A percentile compares a stretch with the other conserved stretches of the same genome.
Evolutionary conservation across 2,797 vertebrate genomes (phyloP).

Genomic region (Esox masquinongy): DNA sequence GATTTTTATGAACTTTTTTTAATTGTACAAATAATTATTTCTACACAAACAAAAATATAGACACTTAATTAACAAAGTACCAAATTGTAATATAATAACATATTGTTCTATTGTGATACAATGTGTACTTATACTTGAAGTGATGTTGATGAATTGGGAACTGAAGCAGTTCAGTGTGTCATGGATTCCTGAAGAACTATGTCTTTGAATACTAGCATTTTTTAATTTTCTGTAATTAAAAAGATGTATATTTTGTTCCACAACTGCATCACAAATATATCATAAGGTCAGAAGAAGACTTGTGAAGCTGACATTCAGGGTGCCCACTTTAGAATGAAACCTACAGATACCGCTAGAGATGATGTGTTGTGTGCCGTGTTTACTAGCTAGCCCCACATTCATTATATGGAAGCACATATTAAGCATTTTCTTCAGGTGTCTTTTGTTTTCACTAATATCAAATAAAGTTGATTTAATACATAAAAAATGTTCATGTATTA

Average conservation of each 20-base stretch:
- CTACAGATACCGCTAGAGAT: constrained; percentile 22
- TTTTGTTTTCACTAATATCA: constrained; percentile 58
- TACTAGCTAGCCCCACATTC: neutral
- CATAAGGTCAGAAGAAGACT: constrained; percentile 15
- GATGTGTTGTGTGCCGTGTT: neutral
- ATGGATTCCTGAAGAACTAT: constrained; percentile 35
- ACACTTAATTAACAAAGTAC: constrained; percentile 25
- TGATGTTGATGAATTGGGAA: constrained; percentile 17
- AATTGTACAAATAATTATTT: constrained; percentile 26
- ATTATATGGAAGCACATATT: constrained; percentile 33
- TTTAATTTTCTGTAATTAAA: constrained; percentile 54
- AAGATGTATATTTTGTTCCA: constrained; percentile 21
- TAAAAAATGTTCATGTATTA: constrained; percentile 4
- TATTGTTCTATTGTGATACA: constrained; percentile 35
- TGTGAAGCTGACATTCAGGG: constrained; percentile 7
- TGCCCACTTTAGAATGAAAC: neutral
- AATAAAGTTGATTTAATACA: constrained; percentile 65
- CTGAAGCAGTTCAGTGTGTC: constrained; percentile 30
- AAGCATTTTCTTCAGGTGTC: constrained; percentile 48
- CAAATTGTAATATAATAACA: constrained; percentile 43
- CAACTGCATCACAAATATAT: constrained; percentile 25
- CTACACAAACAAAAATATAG: constrained; percentile 37
- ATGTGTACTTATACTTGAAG: constrained; percentile 27
- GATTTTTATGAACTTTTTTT: constrained; percentile 34
- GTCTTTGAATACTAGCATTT: constrained; percentile 28